Evolutionary conservation across 2,113 vertebrate species (phyloP), one percentile per base, ranked within the genome.

Genomic region (Morphnarchus princeps): DNA sequence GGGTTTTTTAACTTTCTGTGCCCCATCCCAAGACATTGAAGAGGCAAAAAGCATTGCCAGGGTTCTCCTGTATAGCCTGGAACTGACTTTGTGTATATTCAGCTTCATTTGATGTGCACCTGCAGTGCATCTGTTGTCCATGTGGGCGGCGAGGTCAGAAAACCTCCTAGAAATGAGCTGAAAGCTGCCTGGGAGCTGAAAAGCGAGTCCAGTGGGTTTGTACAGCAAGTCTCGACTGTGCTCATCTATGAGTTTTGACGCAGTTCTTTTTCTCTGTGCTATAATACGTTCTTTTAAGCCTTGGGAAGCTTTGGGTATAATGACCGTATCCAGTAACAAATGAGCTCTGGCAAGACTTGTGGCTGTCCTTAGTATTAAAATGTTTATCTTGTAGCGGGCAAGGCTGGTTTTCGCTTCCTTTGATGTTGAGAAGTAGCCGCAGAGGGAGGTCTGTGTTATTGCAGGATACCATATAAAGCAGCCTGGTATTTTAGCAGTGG

Each of bases 121-220:
- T 20, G 43, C 40, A 9, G 29, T 1, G 3, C 15, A 7, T 15
- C 49, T 4, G 0, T 17, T 3, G 25, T 11, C 49, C 6, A 0
- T 3, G 49, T 10, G 55, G 47, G 24, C 15, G 2, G 31, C 0
- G 4, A 36, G 57, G 19, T 34, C 34, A 18, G 62, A 55, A 54
- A 57, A 55, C 47, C 76, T n/a, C n/a, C 28, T 15, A 12, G 73
- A 18, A 38, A 74, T 3, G 59, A 67, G 61, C 47, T 13, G 40
- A 10, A 20, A 77, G 25, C 26, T 36, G 32, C 55, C 31, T 5
- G 25, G 52, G 55, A 77, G 49, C 65, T 19, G 29, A 7, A 29
- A 24, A 21, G 22, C 45, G 4, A 38, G 43, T 16, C 32, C 58
- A 3, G 24, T 1, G 7, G 10, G 31, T 70, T 28, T 6, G 49